Base-by-base conservation (phyloP, 2,888 invertebrate species). In the Mimas tiliae region DNA sequence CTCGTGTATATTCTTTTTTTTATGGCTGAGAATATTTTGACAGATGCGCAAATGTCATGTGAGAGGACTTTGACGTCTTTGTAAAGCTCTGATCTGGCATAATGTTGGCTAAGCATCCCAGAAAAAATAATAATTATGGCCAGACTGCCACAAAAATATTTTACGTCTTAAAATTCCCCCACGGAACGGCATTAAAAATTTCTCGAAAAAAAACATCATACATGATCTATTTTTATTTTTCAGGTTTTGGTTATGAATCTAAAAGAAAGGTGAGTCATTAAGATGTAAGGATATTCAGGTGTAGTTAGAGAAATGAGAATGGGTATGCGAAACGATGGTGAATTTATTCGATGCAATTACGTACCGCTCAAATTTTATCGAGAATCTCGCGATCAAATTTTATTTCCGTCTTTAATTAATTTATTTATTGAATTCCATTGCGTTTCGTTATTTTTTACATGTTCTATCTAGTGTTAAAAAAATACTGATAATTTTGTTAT, bases 351-450 rank as follows among this genome's bases (percentile, higher is more conserved):
- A 70, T 68, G 66, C 58, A 62, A 70, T 68, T 68, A 75, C 78
- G 78, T 78, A 80, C 83, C 86, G 88, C 88, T 89, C 88, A 87
- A 89, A 87, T 84, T 76, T 81, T 84, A 80, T 76, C 70, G 68
- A 72, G 76, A 80, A 80, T 77, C 76, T 79, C 81, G 70, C 67
- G 58, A 45, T 53, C 33, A 63, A 67, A 48, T 63, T 63, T 65
- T 71, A 66, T 69, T 69, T 68, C 69, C 65, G 48, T 65, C 66
- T 63, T 53, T 34, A 27, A 50, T 16, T 55, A 63, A 64, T 64
- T 64, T 64, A 58, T 63, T 63, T 63, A 45, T 48, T 65, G 68
- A 45, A 75, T 78, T 75, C 73, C 75, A 77, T 72, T 77, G 73
- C 75, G 79, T 77, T 76, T 75, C 70, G 71, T 75, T 73, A 66